Conservation (phyloP, 2,797 vertebrate species). For the Siniperca obscura region DNA sequence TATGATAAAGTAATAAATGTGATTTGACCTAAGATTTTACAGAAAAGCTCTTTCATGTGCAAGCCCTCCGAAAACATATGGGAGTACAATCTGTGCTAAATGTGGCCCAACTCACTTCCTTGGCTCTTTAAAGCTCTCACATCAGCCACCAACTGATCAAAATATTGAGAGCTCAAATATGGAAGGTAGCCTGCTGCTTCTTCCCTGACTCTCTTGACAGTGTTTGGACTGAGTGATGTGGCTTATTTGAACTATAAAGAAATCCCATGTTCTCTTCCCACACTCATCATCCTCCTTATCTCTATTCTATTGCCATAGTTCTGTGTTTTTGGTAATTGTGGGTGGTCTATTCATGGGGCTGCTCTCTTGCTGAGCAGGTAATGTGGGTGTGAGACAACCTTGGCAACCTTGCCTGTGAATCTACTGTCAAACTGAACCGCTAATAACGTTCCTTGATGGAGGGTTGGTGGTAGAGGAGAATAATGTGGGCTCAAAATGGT, state of each 20-base stretch:
- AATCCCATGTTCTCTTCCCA: not conserved
- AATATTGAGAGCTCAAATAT: slow-evolving; percentile 1
- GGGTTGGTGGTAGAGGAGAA: slow-evolving; percentile 6
- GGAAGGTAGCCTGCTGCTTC: not conserved
- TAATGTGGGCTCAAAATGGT: slow-evolving; percentile 7
- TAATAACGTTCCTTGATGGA: slow-evolving; percentile 34
- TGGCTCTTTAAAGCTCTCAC: slow-evolving; percentile 9
- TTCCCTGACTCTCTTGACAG: not conserved
- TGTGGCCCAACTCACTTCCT: slow-evolving; percentile 6
- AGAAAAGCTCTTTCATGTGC: not conserved
- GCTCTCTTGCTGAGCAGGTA: slow-evolving; percentile 16
- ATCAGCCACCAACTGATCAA: slow-evolving; percentile 36
- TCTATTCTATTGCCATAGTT: not conserved
- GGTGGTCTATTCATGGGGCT: not conserved
- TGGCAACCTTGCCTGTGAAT: slow-evolving; percentile 5
- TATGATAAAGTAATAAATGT: not conserved
- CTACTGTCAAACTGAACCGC: slow-evolving; percentile 26
- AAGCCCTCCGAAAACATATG: not conserved
- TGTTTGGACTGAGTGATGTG: not conserved
- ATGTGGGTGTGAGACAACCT: not conserved
- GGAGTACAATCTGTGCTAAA: not conserved
- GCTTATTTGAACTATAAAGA: slow-evolving; percentile 19
- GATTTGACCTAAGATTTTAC: not conserved
- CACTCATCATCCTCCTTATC: not conserved
- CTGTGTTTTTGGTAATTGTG: not conserved